Base-by-base conservation (phyloP, 1,140 invertebrate genomes). In the Pseudomyrmex cubaensis region DNA sequence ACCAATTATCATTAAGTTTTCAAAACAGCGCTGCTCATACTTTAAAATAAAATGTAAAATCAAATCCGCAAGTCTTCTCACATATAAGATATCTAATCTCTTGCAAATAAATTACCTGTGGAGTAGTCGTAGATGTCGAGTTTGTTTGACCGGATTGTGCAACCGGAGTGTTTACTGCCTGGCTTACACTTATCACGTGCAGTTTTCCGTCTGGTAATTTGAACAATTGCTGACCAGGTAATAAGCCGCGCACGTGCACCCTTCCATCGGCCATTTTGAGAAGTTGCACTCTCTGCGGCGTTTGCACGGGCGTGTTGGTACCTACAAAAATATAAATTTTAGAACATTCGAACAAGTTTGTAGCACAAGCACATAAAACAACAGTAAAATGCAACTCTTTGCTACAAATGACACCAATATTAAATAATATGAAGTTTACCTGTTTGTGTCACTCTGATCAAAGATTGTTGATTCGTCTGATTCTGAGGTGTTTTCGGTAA, bases 141-240 rank as follows among this genome's bases (percentile, higher is more conserved):
- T 75, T 77, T 0, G 86, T 63, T 10, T 84, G 64, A 5, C 86
- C 20, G 15, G 87, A 83, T 13, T 89, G 89, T 25, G 89, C 69
- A 10, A 90, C 83, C 0, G 90, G 88, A 48, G 92, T 87, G 2
- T 89, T 69, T 2, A 92, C 89, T 52, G 91, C 91, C 87, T 95
- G 95, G 70, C 94, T 91, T 20, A 95, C 96, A 54, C 96, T 97
- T 20, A 98, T 95, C 2, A 99, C 97, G 90, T 99, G 98, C 48
- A 99, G 94, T 93, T 98, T 98, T 0, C 98, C 98, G 94, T 99
- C 98, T 0, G 98, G 96, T 95, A 98, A 97, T 92, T 99, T 97
- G 25, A 99, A 96, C 35, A 99, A 94, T 89, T 99, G 98, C 91
- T 99, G 98, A n/a, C 98, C 98, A 63, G 98, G 97, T 92, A 98